phyloP scores from a whole-genome alignment of 2,888 invertebrate species.

The Drosophila maculinotata region DNA sequence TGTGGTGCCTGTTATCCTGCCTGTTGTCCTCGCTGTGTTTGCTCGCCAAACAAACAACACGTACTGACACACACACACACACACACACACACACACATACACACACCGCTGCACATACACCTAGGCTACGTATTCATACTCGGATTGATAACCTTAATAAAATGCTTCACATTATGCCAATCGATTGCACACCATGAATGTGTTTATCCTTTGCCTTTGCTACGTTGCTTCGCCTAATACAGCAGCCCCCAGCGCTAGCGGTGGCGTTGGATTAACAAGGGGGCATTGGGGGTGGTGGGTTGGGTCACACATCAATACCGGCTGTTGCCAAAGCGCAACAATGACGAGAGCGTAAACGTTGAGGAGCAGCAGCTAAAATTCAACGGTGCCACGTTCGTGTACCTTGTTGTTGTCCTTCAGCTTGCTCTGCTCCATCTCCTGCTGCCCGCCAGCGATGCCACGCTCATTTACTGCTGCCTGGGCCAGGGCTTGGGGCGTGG shows the following conservation, averaged over 20 bases:
- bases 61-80: conserved; percentile 39
- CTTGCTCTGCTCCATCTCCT: conserved; percentile 27
- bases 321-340: conserved; percentile 75
- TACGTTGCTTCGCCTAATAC: conserved; percentile 52
- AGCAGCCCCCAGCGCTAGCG: conserved; percentile 24
- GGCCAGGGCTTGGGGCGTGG: conserved; percentile 3
- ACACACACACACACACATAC: conserved; percentile 20
- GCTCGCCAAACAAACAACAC: conserved; percentile 69
- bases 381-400: conserved; percentile 50
- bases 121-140: conserved; percentile 68
- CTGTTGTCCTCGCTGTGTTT: conserved; percentile 53
- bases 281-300: not conserved
- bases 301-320: conserved; percentile 62
- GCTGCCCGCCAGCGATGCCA: conserved; percentile 46
- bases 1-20: conserved; percentile 14
- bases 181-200: conserved; percentile 82
- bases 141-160: conserved; percentile 81
- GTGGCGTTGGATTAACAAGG: not conserved
- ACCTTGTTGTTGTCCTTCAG: conserved; percentile 67
- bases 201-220: conserved; percentile 75
- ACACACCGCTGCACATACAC: conserved; percentile 38
- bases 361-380: conserved; percentile 33
- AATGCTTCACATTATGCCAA: conserved; percentile 82
- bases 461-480: conserved; percentile 71
- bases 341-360: conserved; percentile 46